These are phyloP conservation scores for Actias luna DNA, from an alignment of 2,888 invertebrate genomes.

Conservation along the genomic window DNA sequence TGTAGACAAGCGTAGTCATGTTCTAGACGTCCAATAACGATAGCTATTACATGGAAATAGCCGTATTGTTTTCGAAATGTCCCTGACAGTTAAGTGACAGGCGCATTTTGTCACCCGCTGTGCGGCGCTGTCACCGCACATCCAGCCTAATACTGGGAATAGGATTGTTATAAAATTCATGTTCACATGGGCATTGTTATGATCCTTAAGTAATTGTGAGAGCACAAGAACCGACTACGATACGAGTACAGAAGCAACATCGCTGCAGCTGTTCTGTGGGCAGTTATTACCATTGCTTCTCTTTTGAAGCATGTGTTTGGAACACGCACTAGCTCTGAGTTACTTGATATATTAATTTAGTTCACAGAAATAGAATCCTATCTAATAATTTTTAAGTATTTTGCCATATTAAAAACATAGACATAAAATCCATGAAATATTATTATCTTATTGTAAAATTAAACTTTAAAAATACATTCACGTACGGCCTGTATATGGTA, in stretches of 20 bases:
- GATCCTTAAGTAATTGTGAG: neutral
- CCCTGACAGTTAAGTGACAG: conserved; percentile 56
- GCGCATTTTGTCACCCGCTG: conserved; percentile 59
- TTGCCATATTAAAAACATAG: too few species aligned
- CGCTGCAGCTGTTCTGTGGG: neutral
- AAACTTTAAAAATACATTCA: too few species aligned
- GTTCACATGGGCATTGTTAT: neutral
- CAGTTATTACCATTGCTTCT: neutral
- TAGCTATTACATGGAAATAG: conserved; percentile 69
- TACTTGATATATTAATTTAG: neutral
- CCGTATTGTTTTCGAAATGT: conserved; percentile 67
- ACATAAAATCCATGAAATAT: too few species aligned
- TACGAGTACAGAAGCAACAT: neutral
- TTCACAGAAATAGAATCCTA: neutral
- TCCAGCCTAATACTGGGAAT: conserved; percentile 49
- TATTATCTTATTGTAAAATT: too few species aligned
- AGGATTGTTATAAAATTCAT: conserved; percentile 33
- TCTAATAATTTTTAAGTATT: too few species aligned
- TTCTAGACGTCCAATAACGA: conserved; percentile 67
- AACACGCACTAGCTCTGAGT: neutral
- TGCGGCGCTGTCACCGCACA: conserved; percentile 70
- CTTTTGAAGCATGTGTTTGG: neutral
- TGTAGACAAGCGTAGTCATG: conserved; percentile 56
- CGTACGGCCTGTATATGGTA: too few species aligned
- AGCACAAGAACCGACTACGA: neutral